phyloP scores from a whole-genome alignment of 2,888 invertebrate species.

The Dione juno region DNA sequence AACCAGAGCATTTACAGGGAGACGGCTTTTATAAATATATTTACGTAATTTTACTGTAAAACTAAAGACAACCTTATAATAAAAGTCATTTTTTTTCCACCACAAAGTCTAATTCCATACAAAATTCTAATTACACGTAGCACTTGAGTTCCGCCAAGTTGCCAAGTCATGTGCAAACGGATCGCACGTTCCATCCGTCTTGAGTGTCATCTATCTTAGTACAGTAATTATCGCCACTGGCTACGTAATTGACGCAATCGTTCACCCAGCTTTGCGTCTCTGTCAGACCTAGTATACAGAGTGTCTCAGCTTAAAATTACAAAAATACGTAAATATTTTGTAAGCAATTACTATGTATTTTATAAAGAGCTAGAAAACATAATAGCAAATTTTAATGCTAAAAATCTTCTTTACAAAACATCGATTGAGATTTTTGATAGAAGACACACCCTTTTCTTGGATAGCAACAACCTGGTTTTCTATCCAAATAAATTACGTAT shows the following conservation, averaged over 20 bases:
- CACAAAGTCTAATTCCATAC: neutral
- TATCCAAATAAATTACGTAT: too few species aligned
- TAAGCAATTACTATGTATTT: too few species aligned
- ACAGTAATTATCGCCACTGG: conserved; percentile 52
- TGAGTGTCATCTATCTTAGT: conserved; percentile 51
- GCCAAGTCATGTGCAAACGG: conserved; percentile 35
- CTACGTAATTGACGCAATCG: conserved; percentile 55
- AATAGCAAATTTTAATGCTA: too few species aligned
- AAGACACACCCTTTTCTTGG: too few species aligned
- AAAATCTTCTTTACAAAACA: too few species aligned
- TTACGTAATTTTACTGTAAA: too few species aligned
- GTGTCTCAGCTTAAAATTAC: neutral
- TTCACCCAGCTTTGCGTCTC: conserved; percentile 46
- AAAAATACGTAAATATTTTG: neutral
- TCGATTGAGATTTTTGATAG: too few species aligned
- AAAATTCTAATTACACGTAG: conserved; percentile 1
- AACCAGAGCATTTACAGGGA: too few species aligned
- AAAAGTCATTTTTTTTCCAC: neutral
- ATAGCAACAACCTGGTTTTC: too few species aligned
- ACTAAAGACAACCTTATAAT: too few species aligned
- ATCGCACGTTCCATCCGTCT: conserved; percentile 33
- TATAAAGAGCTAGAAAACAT: too few species aligned
- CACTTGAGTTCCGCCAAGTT: conserved; percentile 17
- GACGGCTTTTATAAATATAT: too few species aligned
- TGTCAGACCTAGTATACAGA: neutral